These are phyloP conservation scores for Hypsopygia costalis DNA, from an alignment of 2,888 invertebrate genomes.

Conservation along the genomic window DNA sequence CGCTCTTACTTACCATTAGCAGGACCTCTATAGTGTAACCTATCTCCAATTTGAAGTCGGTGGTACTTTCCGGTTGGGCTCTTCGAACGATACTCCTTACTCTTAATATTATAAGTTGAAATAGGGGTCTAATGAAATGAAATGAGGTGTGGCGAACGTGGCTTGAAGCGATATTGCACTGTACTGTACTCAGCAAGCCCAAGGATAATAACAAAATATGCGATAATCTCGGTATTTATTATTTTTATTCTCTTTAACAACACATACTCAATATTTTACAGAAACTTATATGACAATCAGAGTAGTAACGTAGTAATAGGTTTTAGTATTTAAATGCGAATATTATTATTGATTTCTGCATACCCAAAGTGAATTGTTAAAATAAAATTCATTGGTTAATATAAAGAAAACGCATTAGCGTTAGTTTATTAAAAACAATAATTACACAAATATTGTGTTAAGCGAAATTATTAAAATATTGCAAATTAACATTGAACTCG, in stretches of 20 bases:
- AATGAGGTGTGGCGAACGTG: too few relatives aligned
- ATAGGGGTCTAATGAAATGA: too few relatives aligned
- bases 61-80: too few relatives aligned
- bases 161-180: too few relatives aligned
- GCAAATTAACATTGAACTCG: conserved; percentile 68
- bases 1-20: too few relatives aligned
- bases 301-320: conserved; percentile 75
- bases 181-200: too few relatives aligned
- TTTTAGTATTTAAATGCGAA: conserved; percentile 73
- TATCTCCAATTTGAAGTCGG: too few relatives aligned
- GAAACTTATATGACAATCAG: conserved; percentile 80
- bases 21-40: too few relatives aligned
- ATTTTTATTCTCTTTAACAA: conserved; percentile 81
- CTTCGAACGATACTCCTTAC: too few relatives aligned
- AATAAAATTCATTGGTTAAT: conserved; percentile 29
- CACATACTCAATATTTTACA: conserved; percentile 82
- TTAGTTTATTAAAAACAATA: conserved; percentile 38
- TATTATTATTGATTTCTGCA: conserved; percentile 59
- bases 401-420: conserved; percentile 32
- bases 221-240: conserved; percentile 70
- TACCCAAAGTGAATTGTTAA: conserved; percentile 38
- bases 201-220: conserved; percentile 30
- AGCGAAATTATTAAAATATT: conserved; percentile 52
- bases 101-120: too few relatives aligned
- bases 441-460: conserved; percentile 47